phyloP scores from a whole-genome alignment of 2,888 invertebrate species.

The Patella caerulea region DNA sequence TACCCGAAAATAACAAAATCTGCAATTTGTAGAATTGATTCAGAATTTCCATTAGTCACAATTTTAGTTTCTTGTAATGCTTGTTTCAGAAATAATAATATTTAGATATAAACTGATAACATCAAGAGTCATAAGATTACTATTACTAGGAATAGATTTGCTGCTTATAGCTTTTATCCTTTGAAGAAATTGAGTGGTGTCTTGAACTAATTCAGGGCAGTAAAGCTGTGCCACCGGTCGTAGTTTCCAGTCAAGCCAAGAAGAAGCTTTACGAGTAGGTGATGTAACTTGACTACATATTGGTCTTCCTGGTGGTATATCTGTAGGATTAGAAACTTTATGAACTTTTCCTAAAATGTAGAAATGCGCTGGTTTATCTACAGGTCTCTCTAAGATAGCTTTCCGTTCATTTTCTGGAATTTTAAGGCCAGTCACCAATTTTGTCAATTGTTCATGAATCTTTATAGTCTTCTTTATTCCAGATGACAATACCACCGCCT shows the following conservation, averaged over 20 bases:
- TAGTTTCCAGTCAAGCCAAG: not conserved
- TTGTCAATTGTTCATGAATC: slow-evolving; percentile 7
- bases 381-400: not conserved
- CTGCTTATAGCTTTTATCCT: too few relatives aligned
- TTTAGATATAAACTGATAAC: too few relatives aligned
- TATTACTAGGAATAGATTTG: too few relatives aligned
- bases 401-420: not conserved
- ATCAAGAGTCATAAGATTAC: too few relatives aligned
- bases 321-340: not conserved
- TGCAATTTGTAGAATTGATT: not conserved
- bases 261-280: not conserved
- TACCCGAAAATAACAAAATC: too few relatives aligned
- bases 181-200: too few relatives aligned
- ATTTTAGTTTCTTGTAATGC: not conserved
- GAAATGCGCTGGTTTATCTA: slow-evolving; percentile 7
- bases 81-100: not conserved
- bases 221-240: too few relatives aligned
- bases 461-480: not conserved
- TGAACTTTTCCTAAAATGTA: slow-evolving; percentile 14
- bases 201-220: too few relatives aligned
- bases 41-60: not conserved
- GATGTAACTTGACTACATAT: not conserved
- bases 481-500: slow-evolving; percentile 2
- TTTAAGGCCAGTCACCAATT: not conserved
- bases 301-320: slow-evolving; percentile 10